Evolutionary conservation across 2,113 vertebrate genomes (phyloP).

Genomic region (Alouatta palliata): DNA sequence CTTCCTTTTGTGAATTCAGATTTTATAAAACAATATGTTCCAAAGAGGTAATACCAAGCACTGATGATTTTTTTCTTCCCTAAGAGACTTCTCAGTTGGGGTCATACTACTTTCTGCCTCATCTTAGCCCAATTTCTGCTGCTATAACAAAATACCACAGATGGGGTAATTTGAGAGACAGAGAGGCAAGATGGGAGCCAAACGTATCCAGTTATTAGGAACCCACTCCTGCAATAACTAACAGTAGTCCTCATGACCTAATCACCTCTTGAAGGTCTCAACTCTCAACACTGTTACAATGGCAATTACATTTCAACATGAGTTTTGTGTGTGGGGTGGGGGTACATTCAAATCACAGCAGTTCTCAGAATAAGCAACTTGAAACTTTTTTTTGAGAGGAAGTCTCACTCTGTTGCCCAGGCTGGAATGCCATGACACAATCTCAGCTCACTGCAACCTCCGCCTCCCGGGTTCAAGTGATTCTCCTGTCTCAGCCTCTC

Average conservation of each 20-base stretch:
- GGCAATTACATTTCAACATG: not conserved
- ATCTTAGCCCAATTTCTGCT: not conserved
- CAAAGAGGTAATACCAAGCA: not conserved
- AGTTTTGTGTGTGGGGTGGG: too few species aligned
- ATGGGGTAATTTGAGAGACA: not conserved
- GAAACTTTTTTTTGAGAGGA: too few species aligned
- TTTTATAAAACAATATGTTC: not conserved
- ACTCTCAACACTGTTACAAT: not conserved
- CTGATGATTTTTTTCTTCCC: not conserved
- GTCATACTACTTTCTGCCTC: not conserved
- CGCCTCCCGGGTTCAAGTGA: too few species aligned
- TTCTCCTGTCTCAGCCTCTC: too few species aligned
- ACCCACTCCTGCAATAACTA: not conserved
- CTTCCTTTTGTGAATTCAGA: constrained; percentile 34
- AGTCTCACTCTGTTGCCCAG: too few species aligned
- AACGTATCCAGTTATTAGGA: not conserved
- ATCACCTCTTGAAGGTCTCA: not conserved
- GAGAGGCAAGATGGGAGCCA: not conserved
- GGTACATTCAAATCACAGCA: not conserved
- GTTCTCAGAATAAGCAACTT: not conserved
- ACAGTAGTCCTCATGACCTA: not conserved
- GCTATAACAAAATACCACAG: not conserved
- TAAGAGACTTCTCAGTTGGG: not conserved
- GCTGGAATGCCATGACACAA: too few species aligned
- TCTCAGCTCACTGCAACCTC: too few species aligned